A percentile compares a stretch with the other conserved stretches of the same genome.
Conservation (phyloP, 2,113 vertebrate genomes). For the Mystacornis crossleyi region DNA sequence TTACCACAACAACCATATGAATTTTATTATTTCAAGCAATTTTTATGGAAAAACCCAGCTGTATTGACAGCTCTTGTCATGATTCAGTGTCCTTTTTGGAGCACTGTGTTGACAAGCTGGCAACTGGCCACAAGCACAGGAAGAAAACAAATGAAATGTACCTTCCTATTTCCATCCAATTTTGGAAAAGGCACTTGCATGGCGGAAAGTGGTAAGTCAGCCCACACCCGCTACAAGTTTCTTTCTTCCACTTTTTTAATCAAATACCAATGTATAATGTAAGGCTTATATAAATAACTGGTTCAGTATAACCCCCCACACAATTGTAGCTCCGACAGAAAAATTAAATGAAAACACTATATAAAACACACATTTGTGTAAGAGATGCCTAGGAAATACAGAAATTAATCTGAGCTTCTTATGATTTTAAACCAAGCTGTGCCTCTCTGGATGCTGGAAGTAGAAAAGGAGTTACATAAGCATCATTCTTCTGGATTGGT, state of each 20-base stretch:
- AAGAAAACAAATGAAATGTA: constrained; percentile 8
- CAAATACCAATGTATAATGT: background rate
- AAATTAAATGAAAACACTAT: background rate
- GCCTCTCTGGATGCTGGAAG: background rate
- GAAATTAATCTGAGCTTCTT: background rate
- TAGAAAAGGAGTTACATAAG: accelerated
- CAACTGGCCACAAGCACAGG: background rate
- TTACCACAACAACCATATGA: background rate
- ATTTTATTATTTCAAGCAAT: background rate
- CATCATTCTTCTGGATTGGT: background rate
- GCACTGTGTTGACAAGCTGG: background rate
- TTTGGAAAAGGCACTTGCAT: background rate
- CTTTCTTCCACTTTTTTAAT: background rate
- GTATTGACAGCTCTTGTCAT: background rate
- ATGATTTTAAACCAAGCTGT: background rate
- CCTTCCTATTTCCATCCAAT: background rate
- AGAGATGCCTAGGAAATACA: background rate
- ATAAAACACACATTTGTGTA: background rate
- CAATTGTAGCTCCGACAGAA: background rate
- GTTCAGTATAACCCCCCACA: background rate
- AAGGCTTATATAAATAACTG: background rate
- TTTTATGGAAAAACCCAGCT: background rate
- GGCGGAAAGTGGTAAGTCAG: background rate
- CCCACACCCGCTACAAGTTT: background rate
- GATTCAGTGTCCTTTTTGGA: constrained; percentile 17